phyloP scores from a whole-genome alignment of 2,888 invertebrate species.

The Calliopum simillimum region DNA sequence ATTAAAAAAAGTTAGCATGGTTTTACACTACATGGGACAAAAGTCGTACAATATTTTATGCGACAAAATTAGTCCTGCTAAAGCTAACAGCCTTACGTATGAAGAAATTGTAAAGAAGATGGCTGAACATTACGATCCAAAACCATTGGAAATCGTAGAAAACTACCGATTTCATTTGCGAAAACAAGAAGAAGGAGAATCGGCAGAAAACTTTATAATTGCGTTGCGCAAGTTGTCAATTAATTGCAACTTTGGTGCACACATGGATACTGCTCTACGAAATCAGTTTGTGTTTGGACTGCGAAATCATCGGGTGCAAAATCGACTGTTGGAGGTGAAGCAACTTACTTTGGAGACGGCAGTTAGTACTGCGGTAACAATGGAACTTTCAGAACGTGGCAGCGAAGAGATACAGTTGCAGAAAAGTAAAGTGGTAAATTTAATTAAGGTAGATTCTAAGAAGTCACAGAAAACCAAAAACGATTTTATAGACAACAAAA shows the following conservation, averaged over 20 bases:
- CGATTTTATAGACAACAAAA: not conserved
- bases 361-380: not conserved
- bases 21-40: conserved; percentile 22
- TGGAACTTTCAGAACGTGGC: not conserved
- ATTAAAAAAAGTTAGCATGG: conserved; percentile 13
- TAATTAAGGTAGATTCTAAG: not conserved
- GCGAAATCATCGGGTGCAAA: not conserved
- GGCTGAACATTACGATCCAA: conserved; percentile 35
- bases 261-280: not conserved
- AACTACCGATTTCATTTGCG: conserved; percentile 40
- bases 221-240: not conserved
- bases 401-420: not conserved
- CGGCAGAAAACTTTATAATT: conserved; percentile 29
- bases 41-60: conserved; percentile 13
- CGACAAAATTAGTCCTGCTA: conserved; percentile 9
- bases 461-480: not conserved
- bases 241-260: not conserved
- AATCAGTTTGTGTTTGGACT: conserved; percentile 1
- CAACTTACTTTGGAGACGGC: not conserved
- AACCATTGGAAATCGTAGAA: conserved; percentile 39
- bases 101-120: conserved; percentile 31
- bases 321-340: not conserved
- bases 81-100: conserved; percentile 10
- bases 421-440: not conserved
- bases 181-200: conserved; percentile 35